phyloP scores from a whole-genome alignment of 2,888 invertebrate species.

The Aethes cnicana region DNA sequence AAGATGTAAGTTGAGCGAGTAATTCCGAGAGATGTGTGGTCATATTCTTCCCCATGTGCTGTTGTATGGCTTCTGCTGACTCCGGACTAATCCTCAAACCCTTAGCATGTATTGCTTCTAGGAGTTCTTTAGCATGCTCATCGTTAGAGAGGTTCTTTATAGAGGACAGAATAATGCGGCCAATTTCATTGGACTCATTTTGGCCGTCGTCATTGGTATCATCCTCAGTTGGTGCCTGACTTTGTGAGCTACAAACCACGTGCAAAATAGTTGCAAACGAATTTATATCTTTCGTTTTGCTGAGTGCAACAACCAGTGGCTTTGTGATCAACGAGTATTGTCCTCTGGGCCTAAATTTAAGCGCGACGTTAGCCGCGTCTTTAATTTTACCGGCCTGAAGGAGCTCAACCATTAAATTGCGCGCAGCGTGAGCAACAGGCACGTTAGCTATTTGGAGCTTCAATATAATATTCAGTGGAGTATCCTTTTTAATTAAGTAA shows the following conservation, averaged over 20 bases:
- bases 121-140: slow-evolving; percentile 71
- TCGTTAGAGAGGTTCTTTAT: slow-evolving; percentile 68
- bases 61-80: slow-evolving; percentile 84
- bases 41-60: slow-evolving; percentile 84
- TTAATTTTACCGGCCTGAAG: slow-evolving; percentile 80
- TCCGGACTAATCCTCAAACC: slow-evolving; percentile 85
- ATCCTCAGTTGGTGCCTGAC: slow-evolving; percentile 48
- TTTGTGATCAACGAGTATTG: slow-evolving; percentile 77
- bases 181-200: slow-evolving; percentile 61
- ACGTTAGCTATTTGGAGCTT: slow-evolving; percentile 84
- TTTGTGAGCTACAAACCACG: slow-evolving; percentile 51
- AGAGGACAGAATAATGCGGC: slow-evolving; percentile 80
- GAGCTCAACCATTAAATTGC: slow-evolving; percentile 83
- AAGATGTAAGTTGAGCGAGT: slow-evolving; percentile 84
- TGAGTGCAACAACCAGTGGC: slow-evolving; percentile 82
- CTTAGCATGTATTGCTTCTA: slow-evolving; percentile 81
- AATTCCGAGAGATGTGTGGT: slow-evolving; percentile 84
- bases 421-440: slow-evolving; percentile 76
- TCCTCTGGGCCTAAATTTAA: slow-evolving; percentile 83
- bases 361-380: slow-evolving; percentile 85
- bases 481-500: slow-evolving; percentile 80
- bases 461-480: slow-evolving; percentile 82
- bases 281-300: slow-evolving; percentile 83
- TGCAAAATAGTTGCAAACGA: slow-evolving; percentile 84
- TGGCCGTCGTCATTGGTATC: slow-evolving; percentile 52